These are phyloP conservation scores for Chaetoderma sp. DNA, from an alignment of 2,888 invertebrate species.

Conservation along the genomic window DNA sequence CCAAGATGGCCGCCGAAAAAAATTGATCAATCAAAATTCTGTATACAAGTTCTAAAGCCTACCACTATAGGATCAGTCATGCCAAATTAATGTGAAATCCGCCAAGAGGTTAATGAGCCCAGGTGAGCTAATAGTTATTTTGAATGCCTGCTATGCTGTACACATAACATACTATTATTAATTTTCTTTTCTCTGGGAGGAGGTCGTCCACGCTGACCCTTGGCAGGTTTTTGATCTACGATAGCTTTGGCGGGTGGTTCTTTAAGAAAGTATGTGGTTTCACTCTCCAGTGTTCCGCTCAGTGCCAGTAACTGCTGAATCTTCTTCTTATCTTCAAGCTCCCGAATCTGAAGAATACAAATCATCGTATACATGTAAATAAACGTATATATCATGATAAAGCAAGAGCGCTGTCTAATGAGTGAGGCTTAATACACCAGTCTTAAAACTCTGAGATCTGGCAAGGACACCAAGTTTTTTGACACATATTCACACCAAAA, in stretches of 20 bases:
- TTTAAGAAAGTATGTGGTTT: conserved; percentile 69
- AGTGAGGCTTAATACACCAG: not conserved
- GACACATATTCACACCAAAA: too few relatives aligned
- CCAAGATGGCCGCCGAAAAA: too few relatives aligned
- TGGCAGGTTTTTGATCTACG: conserved; percentile 52
- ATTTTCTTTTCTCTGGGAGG: too few relatives aligned
- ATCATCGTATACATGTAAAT: too few relatives aligned
- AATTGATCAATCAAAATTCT: too few relatives aligned
- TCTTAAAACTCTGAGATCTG: not conserved
- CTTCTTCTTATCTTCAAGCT: conserved; percentile 70
- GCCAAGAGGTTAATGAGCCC: too few relatives aligned
- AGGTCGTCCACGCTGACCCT: conserved; percentile 5
- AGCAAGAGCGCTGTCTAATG: not conserved
- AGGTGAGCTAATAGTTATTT: too few relatives aligned
- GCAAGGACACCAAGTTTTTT: not conserved
- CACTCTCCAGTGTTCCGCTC: conserved; percentile 64
- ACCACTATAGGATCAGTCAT: too few relatives aligned
- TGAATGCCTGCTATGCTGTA: too few relatives aligned
- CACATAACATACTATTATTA: too few relatives aligned
- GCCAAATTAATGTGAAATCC: too few relatives aligned
- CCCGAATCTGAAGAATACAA: conserved; percentile 64
- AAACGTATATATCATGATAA: not conserved
- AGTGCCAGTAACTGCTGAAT: conserved; percentile 68
- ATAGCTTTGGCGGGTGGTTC: conserved; percentile 68
- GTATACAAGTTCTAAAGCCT: too few relatives aligned